phyloP scores from a whole-genome alignment of 2,888 invertebrate species.

The Sicus ferrugineus region DNA sequence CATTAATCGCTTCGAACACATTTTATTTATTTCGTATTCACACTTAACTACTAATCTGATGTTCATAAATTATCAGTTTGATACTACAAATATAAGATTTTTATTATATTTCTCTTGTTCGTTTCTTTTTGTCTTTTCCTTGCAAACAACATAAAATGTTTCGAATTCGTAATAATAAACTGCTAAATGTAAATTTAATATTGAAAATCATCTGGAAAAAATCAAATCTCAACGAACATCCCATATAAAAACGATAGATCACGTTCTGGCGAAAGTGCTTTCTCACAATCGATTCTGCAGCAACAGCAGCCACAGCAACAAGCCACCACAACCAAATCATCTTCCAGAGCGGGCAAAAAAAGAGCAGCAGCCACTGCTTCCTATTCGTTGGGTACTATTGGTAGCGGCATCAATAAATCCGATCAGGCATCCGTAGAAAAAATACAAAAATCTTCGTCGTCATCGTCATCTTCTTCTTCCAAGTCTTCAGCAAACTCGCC shows the following conservation, averaged over 20 bases:
- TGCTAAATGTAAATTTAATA: background rate
- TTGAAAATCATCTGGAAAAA: slow-evolving; percentile 1
- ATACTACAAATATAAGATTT: slow-evolving; percentile 9
- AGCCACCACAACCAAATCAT: slow-evolving; percentile 44
- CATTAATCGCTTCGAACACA: slow-evolving; percentile 3
- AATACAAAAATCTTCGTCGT: slow-evolving; percentile 35
- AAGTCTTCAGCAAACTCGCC: slow-evolving; percentile 43
- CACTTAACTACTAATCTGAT: slow-evolving; percentile 13
- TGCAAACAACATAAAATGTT: slow-evolving; percentile 17
- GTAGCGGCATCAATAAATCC: slow-evolving; percentile 35
- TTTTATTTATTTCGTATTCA: slow-evolving; percentile 19
- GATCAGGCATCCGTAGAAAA: slow-evolving; percentile 46
- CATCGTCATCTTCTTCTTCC: too few relatives aligned
- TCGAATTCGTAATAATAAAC: slow-evolving; percentile 11
- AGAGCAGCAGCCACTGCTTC: slow-evolving; percentile 52
- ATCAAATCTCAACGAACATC: slow-evolving; percentile 33
- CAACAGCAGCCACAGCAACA: slow-evolving; percentile 47
- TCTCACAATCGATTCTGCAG: slow-evolving; percentile 45
- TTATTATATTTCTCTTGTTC: slow-evolving; percentile 22
- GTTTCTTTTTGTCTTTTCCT: slow-evolving; percentile 28
- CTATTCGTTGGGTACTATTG: slow-evolving; percentile 38
- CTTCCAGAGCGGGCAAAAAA: slow-evolving; percentile 61
- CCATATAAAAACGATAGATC: slow-evolving; percentile 51
- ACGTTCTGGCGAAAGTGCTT: slow-evolving; percentile 55
- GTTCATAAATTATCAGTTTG: background rate